These are phyloP conservation scores for Sebastiscus tertius DNA, from an alignment of 2,797 vertebrate genomes.

Conservation along the genomic window DNA sequence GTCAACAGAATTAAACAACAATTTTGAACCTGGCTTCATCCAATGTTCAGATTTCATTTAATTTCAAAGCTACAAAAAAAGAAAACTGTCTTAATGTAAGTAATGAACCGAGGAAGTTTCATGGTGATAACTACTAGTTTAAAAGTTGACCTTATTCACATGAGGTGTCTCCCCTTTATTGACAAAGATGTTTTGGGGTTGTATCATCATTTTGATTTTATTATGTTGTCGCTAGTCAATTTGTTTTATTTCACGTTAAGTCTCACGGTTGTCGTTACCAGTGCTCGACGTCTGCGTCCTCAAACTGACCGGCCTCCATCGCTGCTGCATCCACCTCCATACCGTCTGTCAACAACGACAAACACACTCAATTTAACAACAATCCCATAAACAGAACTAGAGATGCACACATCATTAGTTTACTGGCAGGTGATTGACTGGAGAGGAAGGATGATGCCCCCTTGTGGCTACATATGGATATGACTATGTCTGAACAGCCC, in stretches of 20 bases:
- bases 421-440: background rate
- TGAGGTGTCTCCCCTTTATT: too few relatives aligned
- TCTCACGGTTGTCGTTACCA: slow-evolving; percentile 74
- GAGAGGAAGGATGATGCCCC: background rate
- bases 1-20: too few relatives aligned
- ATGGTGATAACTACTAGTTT: too few relatives aligned
- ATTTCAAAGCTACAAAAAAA: too few relatives aligned
- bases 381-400: background rate
- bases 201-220: background rate
- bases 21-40: too few relatives aligned
- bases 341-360: slow-evolving; percentile 82
- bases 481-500: background rate
- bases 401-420: background rate
- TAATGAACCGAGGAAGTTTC: too few relatives aligned
- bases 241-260: background rate
- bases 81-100: too few relatives aligned
- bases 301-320: slow-evolving; percentile 92
- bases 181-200: background rate
- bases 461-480: background rate
- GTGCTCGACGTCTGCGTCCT: slow-evolving; percentile 96
- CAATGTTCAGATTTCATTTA: too few relatives aligned
- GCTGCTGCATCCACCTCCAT: slow-evolving; percentile 93
- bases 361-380: background rate
- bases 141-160: too few relatives aligned
- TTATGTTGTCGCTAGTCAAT: background rate